Conservation (phyloP, 1,140 invertebrate genomes). For the Globodera rostochiensis region DNA sequence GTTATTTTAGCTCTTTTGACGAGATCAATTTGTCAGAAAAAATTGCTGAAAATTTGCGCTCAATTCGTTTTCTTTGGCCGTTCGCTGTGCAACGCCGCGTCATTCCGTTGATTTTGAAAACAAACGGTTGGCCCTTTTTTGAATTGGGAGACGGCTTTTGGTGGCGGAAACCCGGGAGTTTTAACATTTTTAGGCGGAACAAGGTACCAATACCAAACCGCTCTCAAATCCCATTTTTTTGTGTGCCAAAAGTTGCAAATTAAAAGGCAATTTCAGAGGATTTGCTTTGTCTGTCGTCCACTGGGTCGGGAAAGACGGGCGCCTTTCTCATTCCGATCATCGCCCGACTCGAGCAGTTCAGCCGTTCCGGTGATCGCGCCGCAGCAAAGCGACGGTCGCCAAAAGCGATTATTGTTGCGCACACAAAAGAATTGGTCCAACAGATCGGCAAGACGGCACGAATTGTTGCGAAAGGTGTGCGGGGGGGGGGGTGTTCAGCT, state of each 20-base stretch:
- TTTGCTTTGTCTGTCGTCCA: slow-evolving; percentile 17
- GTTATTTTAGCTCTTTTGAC: slow-evolving; percentile 13
- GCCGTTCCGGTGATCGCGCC: background rate
- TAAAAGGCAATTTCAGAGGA: background rate
- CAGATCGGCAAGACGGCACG: slow-evolving; percentile 9
- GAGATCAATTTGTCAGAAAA: slow-evolving; percentile 2
- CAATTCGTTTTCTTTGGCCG: slow-evolving; percentile 3
- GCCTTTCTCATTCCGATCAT: slow-evolving; percentile 30
- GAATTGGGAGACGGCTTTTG: background rate
- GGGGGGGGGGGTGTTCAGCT: no score
- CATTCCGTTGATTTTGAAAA: slow-evolving; percentile 20
- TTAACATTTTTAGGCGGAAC: background rate
- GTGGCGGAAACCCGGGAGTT: background rate
- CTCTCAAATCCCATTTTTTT: background rate
- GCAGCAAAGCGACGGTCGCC: background rate
- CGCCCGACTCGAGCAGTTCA: no score
- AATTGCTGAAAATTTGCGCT: background rate
- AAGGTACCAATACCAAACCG: background rate
- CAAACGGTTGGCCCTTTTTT: slow-evolving; percentile 10
- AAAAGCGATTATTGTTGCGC: slow-evolving; percentile 18
- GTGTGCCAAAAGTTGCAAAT: no score
- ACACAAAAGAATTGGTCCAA: slow-evolving; percentile 25
- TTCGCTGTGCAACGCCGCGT: slow-evolving; percentile 15
- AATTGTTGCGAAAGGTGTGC: slow-evolving; percentile 2
- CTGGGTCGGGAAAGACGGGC: slow-evolving; percentile 22